Percentiles rank a stretch among this genome's conserved stretches.
Conservation (phyloP, 2,113 vertebrate species). For the Lagenorhynchus albirostris region DNA sequence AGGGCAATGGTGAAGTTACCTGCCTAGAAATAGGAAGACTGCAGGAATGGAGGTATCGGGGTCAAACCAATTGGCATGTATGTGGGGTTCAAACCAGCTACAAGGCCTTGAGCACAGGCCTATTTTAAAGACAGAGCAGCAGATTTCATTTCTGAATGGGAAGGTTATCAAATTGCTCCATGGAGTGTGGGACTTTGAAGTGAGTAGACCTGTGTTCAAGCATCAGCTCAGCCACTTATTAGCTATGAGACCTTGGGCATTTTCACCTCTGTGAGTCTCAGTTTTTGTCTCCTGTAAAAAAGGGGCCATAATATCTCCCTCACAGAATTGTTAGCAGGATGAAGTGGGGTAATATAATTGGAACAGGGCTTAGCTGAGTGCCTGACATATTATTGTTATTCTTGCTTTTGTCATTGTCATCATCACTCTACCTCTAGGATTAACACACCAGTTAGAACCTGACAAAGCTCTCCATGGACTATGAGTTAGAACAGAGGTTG, state of each 20-base stretch:
- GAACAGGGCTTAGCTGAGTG: background rate
- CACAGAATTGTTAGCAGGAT: fast-evolving
- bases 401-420: background rate
- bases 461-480: background rate
- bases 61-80: background rate
- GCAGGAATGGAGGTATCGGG: background rate
- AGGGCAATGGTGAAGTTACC: background rate
- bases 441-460: background rate
- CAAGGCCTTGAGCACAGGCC: fast-evolving
- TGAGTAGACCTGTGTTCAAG: background rate
- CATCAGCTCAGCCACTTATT: background rate
- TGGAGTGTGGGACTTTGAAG: background rate
- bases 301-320: background rate
- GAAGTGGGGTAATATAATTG: background rate
- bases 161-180: background rate
- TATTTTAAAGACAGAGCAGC: background rate
- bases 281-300: background rate
- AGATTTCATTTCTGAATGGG: background rate
- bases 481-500: background rate
- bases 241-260: background rate
- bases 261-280: background rate
- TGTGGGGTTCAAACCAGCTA: background rate
- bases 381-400: background rate
- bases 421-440: background rate
- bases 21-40: fast-evolving